Percentiles rank a stretch among this genome's conserved stretches.
Conservation (phyloP, 2,888 invertebrate species). For the Drosophila diplacantha region DNA sequence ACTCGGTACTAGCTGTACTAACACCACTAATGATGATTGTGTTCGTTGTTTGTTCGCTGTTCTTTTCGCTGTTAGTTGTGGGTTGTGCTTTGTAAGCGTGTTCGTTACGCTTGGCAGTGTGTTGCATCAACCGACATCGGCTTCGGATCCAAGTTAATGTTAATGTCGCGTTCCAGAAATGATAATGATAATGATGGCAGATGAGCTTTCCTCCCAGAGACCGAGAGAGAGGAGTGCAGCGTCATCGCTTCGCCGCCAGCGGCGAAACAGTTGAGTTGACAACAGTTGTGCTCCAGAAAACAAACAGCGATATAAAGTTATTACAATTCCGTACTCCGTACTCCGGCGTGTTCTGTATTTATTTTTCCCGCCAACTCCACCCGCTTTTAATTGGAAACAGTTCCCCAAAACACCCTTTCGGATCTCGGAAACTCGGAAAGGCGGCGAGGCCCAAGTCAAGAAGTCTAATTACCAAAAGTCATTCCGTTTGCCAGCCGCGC, state of each 20-base stretch:
- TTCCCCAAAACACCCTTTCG: slow-evolving; percentile 49
- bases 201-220: slow-evolving; percentile 10
- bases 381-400: slow-evolving; percentile 66
- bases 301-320: slow-evolving; percentile 56
- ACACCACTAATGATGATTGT: slow-evolving; percentile 65
- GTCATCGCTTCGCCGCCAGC: slow-evolving; percentile 54
- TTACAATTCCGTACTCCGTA: slow-evolving; percentile 54
- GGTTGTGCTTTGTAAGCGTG: slow-evolving; percentile 58
- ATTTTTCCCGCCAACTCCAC: slow-evolving; percentile 25
- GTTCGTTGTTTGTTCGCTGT: slow-evolving; percentile 28
- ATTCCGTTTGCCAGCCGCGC: slow-evolving; percentile 30
- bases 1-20: slow-evolving; percentile 34
- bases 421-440: slow-evolving; percentile 6
- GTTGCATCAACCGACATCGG: slow-evolving; percentile 54
- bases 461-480: slow-evolving; percentile 71
- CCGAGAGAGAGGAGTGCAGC: slow-evolving; percentile 40
- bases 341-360: slow-evolving; percentile 30
- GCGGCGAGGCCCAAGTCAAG: slow-evolving; percentile 48
- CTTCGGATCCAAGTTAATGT: slow-evolving; percentile 52
- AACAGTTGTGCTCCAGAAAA: slow-evolving; percentile 62
- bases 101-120: slow-evolving; percentile 70
- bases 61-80: slow-evolving; percentile 32
- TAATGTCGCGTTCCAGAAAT: slow-evolving; percentile 69
- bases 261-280: slow-evolving; percentile 47
- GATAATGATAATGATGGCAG: slow-evolving; percentile 53